Base-by-base conservation (phyloP, 2,113 vertebrate species). In the Pampusana beccarii region DNA sequence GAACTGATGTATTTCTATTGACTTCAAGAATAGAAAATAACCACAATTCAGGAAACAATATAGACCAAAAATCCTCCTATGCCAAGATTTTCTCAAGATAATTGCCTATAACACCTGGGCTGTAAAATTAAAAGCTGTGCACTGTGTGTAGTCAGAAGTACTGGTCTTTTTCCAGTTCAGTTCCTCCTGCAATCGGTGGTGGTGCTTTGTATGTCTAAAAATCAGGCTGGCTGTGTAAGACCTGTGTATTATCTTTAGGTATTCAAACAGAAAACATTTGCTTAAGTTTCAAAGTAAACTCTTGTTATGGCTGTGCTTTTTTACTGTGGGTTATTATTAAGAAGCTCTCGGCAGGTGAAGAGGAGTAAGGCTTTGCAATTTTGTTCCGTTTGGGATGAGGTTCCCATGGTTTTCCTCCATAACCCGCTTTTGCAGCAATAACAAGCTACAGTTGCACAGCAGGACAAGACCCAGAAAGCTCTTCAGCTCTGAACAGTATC, bases 181-280 rank as follows among this genome's bases (percentile, higher is more conserved):
- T 70, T 50, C 31, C 42, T 77, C 29, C 25, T 24, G 19, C 10
- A 20, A 62, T 87, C 36, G n/a, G 9, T 51, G 16, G 16, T 42
- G 8, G 25, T 81, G 23, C 21, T 58, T 62, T 73, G 8, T 40
- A 54, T 61, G 14, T 86, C 54, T 91, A 61, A 86, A 87, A 80
- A 51, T 67, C 34, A 48, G 48, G 3, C 20, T 82, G 14, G 2
- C 33, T 91, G 5, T 42, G 19, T 61, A 56, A 71, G 11, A 75
- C 2, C 8, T 1, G 8, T 0, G 0, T 73, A 28, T 34, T 71
- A n/a, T 31, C 33, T 82, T 80, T 38, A 62, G 5, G 13, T 65
- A 66, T 91, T 89, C 80, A 74, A 58, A 46, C 1, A 4, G 33
- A 42, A 89, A 84, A 70, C 53, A 1, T 34, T 86, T 80, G 23